Conservation (phyloP, 2,888 invertebrate species). For the Lasioglossum figueresi region DNA sequence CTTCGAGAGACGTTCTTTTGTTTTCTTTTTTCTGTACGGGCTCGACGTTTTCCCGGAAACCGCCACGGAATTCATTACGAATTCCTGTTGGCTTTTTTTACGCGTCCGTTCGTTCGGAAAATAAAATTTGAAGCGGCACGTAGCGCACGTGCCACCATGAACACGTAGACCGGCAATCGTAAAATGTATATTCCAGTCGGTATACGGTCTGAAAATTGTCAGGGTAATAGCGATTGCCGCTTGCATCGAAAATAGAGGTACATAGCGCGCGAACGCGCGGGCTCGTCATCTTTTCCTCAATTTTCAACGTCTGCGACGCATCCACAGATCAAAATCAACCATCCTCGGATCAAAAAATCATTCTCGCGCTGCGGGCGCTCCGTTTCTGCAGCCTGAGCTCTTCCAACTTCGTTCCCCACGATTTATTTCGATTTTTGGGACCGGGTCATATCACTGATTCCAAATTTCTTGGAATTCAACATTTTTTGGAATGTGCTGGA, state of each 20-base stretch:
- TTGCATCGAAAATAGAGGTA: slow-evolving; percentile 40
- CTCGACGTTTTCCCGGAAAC: background rate
- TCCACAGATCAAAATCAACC: background rate
- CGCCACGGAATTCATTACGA: slow-evolving; percentile 22
- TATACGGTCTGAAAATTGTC: slow-evolving; percentile 45
- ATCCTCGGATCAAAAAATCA: background rate
- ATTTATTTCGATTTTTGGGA: background rate
- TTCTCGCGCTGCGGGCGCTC: background rate
- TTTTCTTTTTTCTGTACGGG: background rate
- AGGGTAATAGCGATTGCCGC: slow-evolving; percentile 54
- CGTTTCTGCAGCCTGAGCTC: background rate
- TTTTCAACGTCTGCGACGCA: background rate
- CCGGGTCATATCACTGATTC: too few species aligned
- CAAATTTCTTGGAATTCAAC: too few species aligned
- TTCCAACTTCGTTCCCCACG: background rate
- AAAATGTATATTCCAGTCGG: slow-evolving; percentile 58
- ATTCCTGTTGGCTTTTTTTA: slow-evolving; percentile 3
- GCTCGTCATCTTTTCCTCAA: slow-evolving; percentile 9
- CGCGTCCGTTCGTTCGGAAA: slow-evolving; percentile 14
- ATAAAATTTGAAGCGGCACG: slow-evolving; percentile 45
- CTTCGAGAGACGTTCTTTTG: background rate
- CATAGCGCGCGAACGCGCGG: background rate
- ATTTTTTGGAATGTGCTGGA: too few species aligned
- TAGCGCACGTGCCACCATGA: slow-evolving; percentile 54
- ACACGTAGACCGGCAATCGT: slow-evolving; percentile 60